Conservation (phyloP, 1,140 invertebrate species). For the Colletes latitarsis region DNA sequence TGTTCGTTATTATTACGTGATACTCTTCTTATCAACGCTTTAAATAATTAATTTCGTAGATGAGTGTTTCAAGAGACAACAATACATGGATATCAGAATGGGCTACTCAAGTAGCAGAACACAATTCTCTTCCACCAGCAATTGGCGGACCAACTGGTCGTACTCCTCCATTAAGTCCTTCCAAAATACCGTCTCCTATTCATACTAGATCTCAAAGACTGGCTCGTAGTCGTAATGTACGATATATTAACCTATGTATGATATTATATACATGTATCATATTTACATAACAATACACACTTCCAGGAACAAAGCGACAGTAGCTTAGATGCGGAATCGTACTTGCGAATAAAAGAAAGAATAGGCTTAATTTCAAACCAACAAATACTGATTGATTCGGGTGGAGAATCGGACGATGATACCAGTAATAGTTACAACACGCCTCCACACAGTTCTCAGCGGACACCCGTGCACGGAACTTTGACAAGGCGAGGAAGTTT, state of each 20-base stretch:
- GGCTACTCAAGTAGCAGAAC: constrained; percentile 82
- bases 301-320: constrained; percentile 73
- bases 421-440: constrained; percentile 72
- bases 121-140: constrained; percentile 73
- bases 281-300: constrained; percentile 12
- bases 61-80: constrained; percentile 65
- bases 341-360: constrained; percentile 85
- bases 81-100: constrained; percentile 83
- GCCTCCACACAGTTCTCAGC: constrained; percentile 70
- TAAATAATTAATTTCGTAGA: constrained; percentile 47
- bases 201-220: constrained; percentile 79
- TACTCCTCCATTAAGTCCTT: constrained; percentile 83
- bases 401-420: constrained; percentile 70
- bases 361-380: constrained; percentile 57
- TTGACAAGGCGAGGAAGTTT: constrained; percentile 68
- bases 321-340: constrained; percentile 84
- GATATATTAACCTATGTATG: background rate
- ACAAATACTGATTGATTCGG: constrained; percentile 66
- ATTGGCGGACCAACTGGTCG: constrained; percentile 71
- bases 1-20: background rate
- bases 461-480: constrained; percentile 66
- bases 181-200: constrained; percentile 84
- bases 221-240: constrained; percentile 62
- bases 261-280: constrained; percentile 34
- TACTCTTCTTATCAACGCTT: background rate